These are phyloP conservation scores for Lacanobia wlatinum DNA, from an alignment of 2,888 invertebrate species.

Conservation along the genomic window DNA sequence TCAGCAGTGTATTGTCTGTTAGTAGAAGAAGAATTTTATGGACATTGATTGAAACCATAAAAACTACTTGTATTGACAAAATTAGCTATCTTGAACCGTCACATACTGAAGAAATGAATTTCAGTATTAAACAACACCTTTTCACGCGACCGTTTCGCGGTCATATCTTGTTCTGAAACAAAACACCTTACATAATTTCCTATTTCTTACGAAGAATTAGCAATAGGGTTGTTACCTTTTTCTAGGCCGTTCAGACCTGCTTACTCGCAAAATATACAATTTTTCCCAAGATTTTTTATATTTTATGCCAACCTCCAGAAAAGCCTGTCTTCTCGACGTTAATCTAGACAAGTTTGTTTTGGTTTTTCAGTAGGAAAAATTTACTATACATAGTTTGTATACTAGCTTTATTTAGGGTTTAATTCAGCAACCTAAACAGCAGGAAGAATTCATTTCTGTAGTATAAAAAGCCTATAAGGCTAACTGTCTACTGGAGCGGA, in stretches of 20 bases:
- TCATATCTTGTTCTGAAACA: not conserved
- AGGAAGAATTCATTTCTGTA: too few species aligned
- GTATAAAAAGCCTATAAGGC: too few species aligned
- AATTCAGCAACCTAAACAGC: too few species aligned
- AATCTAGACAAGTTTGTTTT: constrained; percentile 11
- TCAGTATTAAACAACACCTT: not conserved
- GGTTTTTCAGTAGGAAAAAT: not conserved
- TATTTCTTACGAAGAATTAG: constrained; percentile 17
- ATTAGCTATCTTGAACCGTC: too few species aligned
- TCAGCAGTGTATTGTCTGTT: too few species aligned
- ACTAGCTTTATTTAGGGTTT: too few species aligned
- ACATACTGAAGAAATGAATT: too few species aligned
- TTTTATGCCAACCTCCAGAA: not conserved
- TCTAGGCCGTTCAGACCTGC: constrained; percentile 7
- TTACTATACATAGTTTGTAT: not conserved
- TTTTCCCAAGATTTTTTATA: constrained; percentile 3
- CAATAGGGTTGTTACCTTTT: constrained; percentile 9
- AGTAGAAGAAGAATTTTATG: too few species aligned
- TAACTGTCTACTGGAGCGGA: too few species aligned
- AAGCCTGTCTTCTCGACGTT: constrained; percentile 23
- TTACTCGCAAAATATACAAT: constrained; percentile 17
- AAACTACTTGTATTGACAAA: too few species aligned
- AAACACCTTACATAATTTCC: constrained; percentile 8
- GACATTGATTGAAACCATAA: too few species aligned
- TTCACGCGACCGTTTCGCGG: not conserved